Conservation (phyloP, 2,888 invertebrate species). For the Sphaerophoria taeniata region DNA sequence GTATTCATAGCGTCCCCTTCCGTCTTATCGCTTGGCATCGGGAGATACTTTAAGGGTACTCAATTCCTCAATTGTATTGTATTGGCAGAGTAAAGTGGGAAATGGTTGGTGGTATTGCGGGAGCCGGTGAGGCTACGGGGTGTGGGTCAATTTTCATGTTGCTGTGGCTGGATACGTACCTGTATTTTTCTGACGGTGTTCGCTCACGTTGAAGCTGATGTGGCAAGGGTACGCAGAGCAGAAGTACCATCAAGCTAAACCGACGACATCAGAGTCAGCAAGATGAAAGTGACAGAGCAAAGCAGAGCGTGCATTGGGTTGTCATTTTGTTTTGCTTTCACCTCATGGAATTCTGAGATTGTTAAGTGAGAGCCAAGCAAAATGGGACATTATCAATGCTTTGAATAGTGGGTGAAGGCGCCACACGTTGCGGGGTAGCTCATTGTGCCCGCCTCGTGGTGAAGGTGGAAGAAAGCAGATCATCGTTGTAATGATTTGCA, state of each 20-base stretch:
- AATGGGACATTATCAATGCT: slow-evolving; percentile 51
- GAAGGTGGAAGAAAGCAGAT: slow-evolving; percentile 53
- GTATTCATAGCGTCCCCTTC: slow-evolving; percentile 46
- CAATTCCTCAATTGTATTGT: slow-evolving; percentile 70
- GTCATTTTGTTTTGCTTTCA: slow-evolving; percentile 70
- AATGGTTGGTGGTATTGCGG: slow-evolving; percentile 19
- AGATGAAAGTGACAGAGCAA: slow-evolving; percentile 62
- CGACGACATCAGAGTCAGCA: slow-evolving; percentile 46
- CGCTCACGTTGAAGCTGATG: slow-evolving; percentile 48
- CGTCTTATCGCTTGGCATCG: slow-evolving; percentile 22
- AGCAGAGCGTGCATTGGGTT: slow-evolving; percentile 61
- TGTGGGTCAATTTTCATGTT: slow-evolving; percentile 51
- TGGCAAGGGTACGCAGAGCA: background rate
- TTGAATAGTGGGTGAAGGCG: background rate
- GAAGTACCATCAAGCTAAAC: background rate
- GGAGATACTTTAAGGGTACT: slow-evolving; percentile 71
- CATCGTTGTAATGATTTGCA: slow-evolving; percentile 73
- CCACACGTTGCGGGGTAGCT: background rate
- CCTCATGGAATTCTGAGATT: slow-evolving; percentile 63
- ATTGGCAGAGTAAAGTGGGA: slow-evolving; percentile 64
- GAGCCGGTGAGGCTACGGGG: too few relatives aligned
- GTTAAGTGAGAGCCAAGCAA: slow-evolving; percentile 21
- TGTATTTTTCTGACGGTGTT: slow-evolving; percentile 31
- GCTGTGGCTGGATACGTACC: background rate
- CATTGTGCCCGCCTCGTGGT: background rate